These are phyloP conservation scores for Spheniscus mendiculus DNA, from an alignment of 2,113 vertebrate genomes.

Conservation along the genomic window DNA sequence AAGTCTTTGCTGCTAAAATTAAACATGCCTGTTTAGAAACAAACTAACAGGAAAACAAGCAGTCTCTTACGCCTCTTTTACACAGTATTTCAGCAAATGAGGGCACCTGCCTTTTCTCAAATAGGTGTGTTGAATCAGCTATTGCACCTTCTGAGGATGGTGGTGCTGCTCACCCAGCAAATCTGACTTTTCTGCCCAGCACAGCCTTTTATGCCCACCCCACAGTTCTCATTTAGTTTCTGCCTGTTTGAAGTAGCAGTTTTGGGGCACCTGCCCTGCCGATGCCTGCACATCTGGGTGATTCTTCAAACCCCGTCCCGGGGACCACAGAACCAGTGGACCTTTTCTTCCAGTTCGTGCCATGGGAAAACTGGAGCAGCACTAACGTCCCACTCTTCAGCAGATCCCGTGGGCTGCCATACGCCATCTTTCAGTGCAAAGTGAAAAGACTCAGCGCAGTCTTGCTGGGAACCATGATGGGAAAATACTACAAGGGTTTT, in stretches of 20 bases:
- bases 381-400: too few species aligned
- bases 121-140: fast-evolving
- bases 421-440: neutral
- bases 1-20: neutral
- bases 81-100: neutral
- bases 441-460: neutral
- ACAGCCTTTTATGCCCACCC: neutral
- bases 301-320: neutral
- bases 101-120: neutral
- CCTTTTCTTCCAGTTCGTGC: neutral
- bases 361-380: neutral
- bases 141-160: neutral
- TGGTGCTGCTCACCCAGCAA: neutral
- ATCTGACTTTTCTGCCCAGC: neutral
- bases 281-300: fast-evolving
- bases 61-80: fast-evolving
- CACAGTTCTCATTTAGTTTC: neutral
- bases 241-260: neutral
- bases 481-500: neutral
- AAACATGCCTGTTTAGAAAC: neutral
- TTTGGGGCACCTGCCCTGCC: neutral
- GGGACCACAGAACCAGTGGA: neutral
- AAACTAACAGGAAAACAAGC: neutral
- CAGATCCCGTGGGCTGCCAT: neutral
- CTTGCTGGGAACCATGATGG: neutral